Evolutionary conservation across 2,888 invertebrate genomes (phyloP), one percentile per base, ranked within the genome.

Genomic region (Ophioninae sp.): DNA sequence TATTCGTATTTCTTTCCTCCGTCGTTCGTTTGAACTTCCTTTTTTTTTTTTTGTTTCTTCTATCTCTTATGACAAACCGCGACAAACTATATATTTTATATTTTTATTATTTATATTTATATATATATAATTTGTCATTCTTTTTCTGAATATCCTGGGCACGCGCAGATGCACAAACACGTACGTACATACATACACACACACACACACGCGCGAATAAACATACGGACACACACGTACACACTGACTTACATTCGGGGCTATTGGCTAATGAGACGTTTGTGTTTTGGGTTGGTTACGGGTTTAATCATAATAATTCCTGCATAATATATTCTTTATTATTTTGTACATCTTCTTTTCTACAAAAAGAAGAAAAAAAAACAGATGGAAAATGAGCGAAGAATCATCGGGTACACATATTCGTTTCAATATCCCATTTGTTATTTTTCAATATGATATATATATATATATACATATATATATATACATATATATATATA

Each of bases 251-350:
- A 75, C 69, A 69, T 76, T 79, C 81, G 88, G 90, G 89, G 90
- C 91, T 92, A 91, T 91, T 92, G 91, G 91, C 88, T 91, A 89
- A 87, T 86, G 83, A 88, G 87, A 88, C 89, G 88, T 90, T 90
- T 92, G 91, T 92, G 91, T 92, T 84, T 84, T 92, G 92, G 92
- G 90, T 88, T 93, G 93, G 93, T 93, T 92, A 89, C 89, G 93
- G 93, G 90, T 90, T 89, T 87, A 84, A 72, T 85, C 80, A 81
- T 85, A 84, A 84, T 85, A 84, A 84, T 85, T 84, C 74, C 69
- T 76, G 67, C 69, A 72, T 81, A 82, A 82, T 85, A 85, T 73
- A 30, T 30, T 30, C 3, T 30, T 20, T 21, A 23, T 23, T 21
- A 44, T 56, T 2, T 69, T 84, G 57, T 64, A 75, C 68, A 23